Percentiles rank a stretch among this genome's conserved stretches.
Conservation (phyloP, 2,113 vertebrate species). For the Pitta sordida region DNA sequence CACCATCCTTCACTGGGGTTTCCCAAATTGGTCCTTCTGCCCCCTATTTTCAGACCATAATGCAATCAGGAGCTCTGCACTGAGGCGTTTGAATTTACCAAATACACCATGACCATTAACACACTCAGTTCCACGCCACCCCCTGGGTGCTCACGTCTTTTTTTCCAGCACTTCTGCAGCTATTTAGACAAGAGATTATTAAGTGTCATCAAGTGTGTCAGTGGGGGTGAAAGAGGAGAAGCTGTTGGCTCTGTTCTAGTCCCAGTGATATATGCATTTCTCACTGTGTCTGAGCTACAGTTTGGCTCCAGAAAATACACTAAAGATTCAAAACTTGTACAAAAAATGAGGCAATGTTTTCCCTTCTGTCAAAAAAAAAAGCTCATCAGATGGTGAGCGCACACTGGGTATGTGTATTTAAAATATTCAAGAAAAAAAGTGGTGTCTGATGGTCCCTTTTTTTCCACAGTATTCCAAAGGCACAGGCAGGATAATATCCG, state of each 20-base stretch:
- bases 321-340: background rate
- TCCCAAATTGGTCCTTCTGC: background rate
- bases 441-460: background rate
- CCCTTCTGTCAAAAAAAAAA: background rate
- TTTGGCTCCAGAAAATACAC: background rate
- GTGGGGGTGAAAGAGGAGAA: background rate
- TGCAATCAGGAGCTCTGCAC: background rate
- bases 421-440: background rate
- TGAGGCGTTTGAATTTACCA: background rate
- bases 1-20: background rate
- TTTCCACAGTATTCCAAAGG: background rate
- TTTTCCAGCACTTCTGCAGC: rapidly evolving
- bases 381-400: background rate
- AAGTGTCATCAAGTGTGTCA: background rate
- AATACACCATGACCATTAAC: rapidly evolving
- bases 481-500: background rate
- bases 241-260: background rate
- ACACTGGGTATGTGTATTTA: background rate
- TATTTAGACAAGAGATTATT: background rate
- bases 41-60: background rate
- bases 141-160: background rate
- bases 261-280: background rate
- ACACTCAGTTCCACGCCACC: rapidly evolving
- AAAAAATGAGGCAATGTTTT: background rate
- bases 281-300: background rate